phyloP scores from a whole-genome alignment of 2,888 invertebrate genomes.

The Sphinx pinastri region DNA sequence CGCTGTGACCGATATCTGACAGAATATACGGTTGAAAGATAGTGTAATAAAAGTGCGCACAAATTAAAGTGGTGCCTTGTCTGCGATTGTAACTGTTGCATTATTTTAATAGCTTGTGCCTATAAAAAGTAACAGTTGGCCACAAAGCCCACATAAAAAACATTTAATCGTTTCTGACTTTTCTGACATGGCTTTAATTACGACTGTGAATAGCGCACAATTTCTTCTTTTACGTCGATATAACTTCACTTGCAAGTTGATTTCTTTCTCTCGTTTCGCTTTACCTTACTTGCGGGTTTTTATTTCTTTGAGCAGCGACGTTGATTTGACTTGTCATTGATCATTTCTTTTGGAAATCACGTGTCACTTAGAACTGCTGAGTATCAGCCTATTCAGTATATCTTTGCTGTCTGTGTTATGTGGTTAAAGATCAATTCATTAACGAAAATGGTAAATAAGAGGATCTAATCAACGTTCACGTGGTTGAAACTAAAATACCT shows the following conservation, averaged over 20 bases:
- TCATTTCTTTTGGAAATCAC: neutral
- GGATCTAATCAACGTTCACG: no score
- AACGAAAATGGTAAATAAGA: no score
- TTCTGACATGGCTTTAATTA: slow-evolving; percentile 10
- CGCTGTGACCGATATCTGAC: neutral
- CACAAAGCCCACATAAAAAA: slow-evolving; percentile 7
- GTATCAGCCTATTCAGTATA: neutral
- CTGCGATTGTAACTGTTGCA: slow-evolving; percentile 10
- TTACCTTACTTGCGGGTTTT: neutral
- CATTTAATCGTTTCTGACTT: neutral
- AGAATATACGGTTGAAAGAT: neutral
- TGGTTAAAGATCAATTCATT: no score
- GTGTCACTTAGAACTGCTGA: neutral
- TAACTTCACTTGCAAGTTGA: neutral
- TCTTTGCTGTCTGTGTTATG: no score
- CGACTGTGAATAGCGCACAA: slow-evolving; percentile 2
- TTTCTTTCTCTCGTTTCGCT: no score
- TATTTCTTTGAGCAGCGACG: neutral
- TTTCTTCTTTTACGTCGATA: slow-evolving; percentile 2
- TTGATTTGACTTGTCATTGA: neutral
- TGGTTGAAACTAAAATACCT: no score
- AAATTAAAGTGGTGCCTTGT: slow-evolving; percentile 6
- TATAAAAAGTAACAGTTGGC: slow-evolving; percentile 8
- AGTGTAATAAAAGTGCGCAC: neutral
- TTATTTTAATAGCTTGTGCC: slow-evolving; percentile 13